Percentiles rank a stretch among this genome's conserved stretches.
Conservation (phyloP, 2,797 vertebrate species). For the Poecilia picta region DNA sequence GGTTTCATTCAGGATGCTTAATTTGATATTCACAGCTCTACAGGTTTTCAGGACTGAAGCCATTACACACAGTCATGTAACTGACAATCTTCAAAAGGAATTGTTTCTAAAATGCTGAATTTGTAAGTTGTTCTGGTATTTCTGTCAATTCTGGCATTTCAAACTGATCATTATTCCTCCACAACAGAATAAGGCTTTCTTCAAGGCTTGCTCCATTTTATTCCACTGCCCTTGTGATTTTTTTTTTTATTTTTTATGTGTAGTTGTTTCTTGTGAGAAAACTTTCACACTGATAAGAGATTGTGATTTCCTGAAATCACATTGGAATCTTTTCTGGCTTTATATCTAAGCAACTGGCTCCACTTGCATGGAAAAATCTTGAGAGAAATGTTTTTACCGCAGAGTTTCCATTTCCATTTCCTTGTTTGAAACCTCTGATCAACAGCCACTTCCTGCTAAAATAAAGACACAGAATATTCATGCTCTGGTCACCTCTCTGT, state of each 20-base stretch:
- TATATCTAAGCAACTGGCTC: not conserved
- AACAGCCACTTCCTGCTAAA: not conserved
- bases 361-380: not conserved
- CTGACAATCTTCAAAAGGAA: not conserved
- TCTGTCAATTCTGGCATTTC: not conserved
- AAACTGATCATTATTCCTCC: not conserved
- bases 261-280: not conserved
- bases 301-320: not conserved
- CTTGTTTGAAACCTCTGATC: not conserved
- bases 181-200: not conserved
- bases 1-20: not conserved
- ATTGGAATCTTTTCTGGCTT: not conserved
- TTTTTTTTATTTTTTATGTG: no score
- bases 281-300: not conserved
- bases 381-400: not conserved
- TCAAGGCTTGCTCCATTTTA: not conserved
- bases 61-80: not conserved
- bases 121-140: not conserved
- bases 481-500: slow-evolving; percentile 66
- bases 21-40: not conserved
- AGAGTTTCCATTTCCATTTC: not conserved
- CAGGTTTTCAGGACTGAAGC: not conserved
- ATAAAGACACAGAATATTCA: not conserved
- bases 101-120: not conserved
- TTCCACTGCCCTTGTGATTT: not conserved